A percentile compares a stretch with the other conserved stretches of the same genome.
These are phyloP conservation scores for Argopecten irradians DNA, from an alignment of 1,140 invertebrate species.

Conservation along the genomic window DNA sequence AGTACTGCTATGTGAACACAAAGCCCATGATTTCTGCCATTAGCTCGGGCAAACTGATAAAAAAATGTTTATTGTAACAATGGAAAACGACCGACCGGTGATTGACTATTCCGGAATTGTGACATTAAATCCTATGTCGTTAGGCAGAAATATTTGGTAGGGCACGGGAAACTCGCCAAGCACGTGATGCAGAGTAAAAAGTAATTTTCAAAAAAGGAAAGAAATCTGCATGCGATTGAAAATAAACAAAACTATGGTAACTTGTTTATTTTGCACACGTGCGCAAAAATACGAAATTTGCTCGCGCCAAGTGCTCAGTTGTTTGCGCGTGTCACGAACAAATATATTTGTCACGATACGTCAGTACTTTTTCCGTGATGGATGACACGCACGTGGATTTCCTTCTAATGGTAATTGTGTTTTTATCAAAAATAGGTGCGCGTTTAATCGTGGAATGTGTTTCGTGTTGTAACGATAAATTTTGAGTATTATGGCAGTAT, in stretches of 20 bases:
- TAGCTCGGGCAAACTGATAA: neutral
- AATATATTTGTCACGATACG: neutral
- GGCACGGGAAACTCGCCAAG: neutral
- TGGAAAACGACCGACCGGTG: constrained; percentile 3
- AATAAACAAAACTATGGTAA: neutral
- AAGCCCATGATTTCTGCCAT: neutral
- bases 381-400: neutral
- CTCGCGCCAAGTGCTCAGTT: neutral
- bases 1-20: neutral
- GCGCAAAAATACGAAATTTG: neutral
- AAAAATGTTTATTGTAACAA: constrained; percentile 6
- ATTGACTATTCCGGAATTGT: neutral
- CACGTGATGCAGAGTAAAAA: neutral
- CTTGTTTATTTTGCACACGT: constrained; percentile 10
- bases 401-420: constrained; percentile 1
- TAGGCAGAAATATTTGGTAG: neutral
- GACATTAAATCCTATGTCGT: neutral
- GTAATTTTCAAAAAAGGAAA: neutral
- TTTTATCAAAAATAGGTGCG: constrained; percentile 22
- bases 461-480: neutral
- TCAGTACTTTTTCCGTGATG: neutral
- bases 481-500: neutral
- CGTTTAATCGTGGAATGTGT: neutral
- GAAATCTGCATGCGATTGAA: neutral
- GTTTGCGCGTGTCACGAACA: neutral